phyloP scores from a whole-genome alignment of 2,113 vertebrate species.

The Pseudonaja textilis region DNA sequence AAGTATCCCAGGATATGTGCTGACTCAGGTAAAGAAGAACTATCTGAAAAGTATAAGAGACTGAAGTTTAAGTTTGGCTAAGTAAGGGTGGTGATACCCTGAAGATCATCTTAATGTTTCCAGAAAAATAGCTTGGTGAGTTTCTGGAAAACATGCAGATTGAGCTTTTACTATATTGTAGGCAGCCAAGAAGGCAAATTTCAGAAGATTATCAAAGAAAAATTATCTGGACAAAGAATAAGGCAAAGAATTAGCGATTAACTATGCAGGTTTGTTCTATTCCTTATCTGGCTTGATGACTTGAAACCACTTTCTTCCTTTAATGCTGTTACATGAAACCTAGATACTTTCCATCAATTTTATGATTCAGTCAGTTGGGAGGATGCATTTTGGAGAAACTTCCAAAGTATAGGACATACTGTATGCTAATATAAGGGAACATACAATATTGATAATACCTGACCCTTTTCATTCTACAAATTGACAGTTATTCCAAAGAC shows the following conservation, averaged over 20 bases:
- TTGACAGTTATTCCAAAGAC: not conserved
- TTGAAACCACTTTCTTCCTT: not conserved
- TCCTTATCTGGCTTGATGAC: not conserved
- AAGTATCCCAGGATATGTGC: not conserved
- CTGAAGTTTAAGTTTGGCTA: not conserved
- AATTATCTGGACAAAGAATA: not conserved
- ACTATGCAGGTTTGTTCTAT: not conserved
- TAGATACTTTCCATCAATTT: not conserved
- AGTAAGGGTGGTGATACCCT: not conserved
- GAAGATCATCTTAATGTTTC: not conserved
- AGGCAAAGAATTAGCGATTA: not conserved
- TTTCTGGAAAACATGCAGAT: not conserved
- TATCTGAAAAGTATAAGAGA: not conserved
- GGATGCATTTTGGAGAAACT: not conserved
- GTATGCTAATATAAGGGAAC: not conserved
- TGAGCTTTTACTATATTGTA: not conserved
- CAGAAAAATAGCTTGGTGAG: not conserved
- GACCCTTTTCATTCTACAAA: not conserved
- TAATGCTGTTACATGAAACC: not conserved
- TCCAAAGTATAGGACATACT: not conserved
- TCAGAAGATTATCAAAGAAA: not conserved
- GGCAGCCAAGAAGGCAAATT: not conserved
- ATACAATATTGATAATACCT: not conserved
- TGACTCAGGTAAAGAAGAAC: not conserved
- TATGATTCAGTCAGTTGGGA: not conserved